Base-by-base conservation (phyloP, 2,113 vertebrate genomes). In the Spea bombifrons region DNA sequence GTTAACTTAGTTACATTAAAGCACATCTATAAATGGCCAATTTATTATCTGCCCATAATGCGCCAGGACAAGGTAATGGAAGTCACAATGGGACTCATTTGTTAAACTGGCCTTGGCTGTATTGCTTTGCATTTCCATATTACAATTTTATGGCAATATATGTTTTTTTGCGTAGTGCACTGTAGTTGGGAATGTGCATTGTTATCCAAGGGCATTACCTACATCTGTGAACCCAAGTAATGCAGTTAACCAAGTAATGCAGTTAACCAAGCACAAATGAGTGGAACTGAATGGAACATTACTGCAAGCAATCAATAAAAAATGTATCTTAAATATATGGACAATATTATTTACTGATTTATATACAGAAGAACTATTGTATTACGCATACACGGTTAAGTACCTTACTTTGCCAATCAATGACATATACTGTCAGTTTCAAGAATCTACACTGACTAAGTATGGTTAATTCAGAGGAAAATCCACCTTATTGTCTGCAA, bases 131-230 rank as follows among this genome's bases (percentile, higher is more conserved):
- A 71, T 78, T 78, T 65, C 47, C 66, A 48, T 66, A 78, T 72
- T 65, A 78, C 57, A 53, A 17, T 78, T 79, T 73, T 73, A 66
- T 79, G 61, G 57, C 30, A 73, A 47, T 7, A 66, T 46, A 3
- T 76, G 74, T 53, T 65, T 75, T 75, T 73, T 65, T 78, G 63
- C 5, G 45, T 72, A 73, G 73, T 79, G 69, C 44, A 43, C n/a
- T 73, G 70, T 53, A 49, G 75, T 15, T 76, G 66, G 66, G 61
- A 69, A 76, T 45, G 13, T 65, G 12, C 43, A 50, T 47, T 59
- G 66, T 30, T 78, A 59, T 64, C 68, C 69, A 78, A 71, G 76
- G 76, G 68, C 76, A 78, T 71, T 71, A 78, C 16, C 57, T 78
- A 61, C 65, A 71, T 71, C 63, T 45, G 46, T 72, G 57, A 78